These are phyloP conservation scores for Oryzias dopingdopingensis DNA, from an alignment of 2,797 vertebrate species.

Conservation along the genomic window DNA sequence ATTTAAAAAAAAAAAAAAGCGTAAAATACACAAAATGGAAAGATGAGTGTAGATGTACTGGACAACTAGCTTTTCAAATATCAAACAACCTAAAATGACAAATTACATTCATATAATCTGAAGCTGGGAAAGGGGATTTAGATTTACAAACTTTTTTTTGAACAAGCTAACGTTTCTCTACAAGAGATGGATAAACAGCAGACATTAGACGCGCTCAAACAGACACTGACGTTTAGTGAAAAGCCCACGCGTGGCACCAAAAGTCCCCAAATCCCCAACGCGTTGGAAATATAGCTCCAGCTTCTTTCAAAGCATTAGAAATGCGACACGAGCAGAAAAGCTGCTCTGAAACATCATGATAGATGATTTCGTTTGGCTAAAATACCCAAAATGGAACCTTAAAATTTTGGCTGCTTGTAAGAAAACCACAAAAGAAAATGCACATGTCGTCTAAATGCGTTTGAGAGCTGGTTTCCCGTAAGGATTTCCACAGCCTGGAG, in stretches of 20 bases:
- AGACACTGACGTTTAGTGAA: slow-evolving; percentile 25
- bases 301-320: no score
- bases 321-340: no score
- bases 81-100: slow-evolving; percentile 46
- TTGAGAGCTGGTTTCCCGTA: background rate
- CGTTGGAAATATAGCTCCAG: no score
- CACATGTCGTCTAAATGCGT: no score
- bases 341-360: no score
- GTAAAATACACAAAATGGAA: slow-evolving; percentile 41
- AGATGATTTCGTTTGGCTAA: no score
- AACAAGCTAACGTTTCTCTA: slow-evolving; percentile 47
- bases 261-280: no score
- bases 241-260: background rate
- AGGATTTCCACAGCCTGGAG: slow-evolving; percentile 9
- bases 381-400: no score
- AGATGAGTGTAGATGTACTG: slow-evolving; percentile 39
- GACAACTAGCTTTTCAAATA: slow-evolving; percentile 34
- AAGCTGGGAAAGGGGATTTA: slow-evolving; percentile 58
- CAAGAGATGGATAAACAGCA: slow-evolving; percentile 41
- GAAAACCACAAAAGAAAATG: no score
- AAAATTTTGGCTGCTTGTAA: no score
- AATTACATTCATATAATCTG: slow-evolving; percentile 68
- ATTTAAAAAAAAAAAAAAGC: slow-evolving; percentile 3
- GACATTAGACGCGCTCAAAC: slow-evolving; percentile 30
- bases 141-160: slow-evolving; percentile 48